Base-by-base conservation (phyloP, 1,140 invertebrate species). In the Monochamus saltuarius region DNA sequence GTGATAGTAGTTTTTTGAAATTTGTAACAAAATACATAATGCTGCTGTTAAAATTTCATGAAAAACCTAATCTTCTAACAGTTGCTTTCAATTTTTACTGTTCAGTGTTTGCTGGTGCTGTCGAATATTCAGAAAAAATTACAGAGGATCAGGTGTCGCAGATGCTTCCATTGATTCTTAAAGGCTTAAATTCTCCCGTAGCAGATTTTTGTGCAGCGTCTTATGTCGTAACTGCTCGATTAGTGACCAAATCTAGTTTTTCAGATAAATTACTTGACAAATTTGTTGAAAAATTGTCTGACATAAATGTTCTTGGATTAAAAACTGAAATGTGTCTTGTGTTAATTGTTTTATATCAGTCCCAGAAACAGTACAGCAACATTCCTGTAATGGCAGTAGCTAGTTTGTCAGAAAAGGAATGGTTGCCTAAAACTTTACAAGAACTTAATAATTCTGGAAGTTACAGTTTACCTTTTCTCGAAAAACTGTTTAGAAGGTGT, bases 1-100 rank as follows among this genome's bases (percentile, higher is more conserved):
- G 81, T 8, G 86, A 92, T 71, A 78, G 81, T 17, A 81, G 80
- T 13, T 87, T 95, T 34, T 69, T 95, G 10, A 84, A 88, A 66
- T 87, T 90, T 63, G 76, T 96, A n/a, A 87, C 86, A 38, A 84
- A 85, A 43, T 84, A 85, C 65, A 84, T 90, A 1, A 70, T 81
- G 1, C 80, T 82, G 56, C 85, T 88, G 39, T 81, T 91, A 0
- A 82, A 85, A 16, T 16, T 43, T 16, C 83, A 85, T 74, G 76
- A 82, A 2, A 78, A 83, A 54, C 83, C 85, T 1, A 74, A 80
- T 35, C 78, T 81, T 13, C 74, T 93, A 9, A 85, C 84, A 47
- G 86, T 87, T 1, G 78, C 90, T 7, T 87, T 91, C 68, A 86
- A 87, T 3, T 94, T 94, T 75, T 92, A 89, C 70, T 86, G 88